These are phyloP conservation scores for Chlamydotis undulata DNA, from an alignment of 2,113 vertebrate genomes.

Conservation along the genomic window DNA sequence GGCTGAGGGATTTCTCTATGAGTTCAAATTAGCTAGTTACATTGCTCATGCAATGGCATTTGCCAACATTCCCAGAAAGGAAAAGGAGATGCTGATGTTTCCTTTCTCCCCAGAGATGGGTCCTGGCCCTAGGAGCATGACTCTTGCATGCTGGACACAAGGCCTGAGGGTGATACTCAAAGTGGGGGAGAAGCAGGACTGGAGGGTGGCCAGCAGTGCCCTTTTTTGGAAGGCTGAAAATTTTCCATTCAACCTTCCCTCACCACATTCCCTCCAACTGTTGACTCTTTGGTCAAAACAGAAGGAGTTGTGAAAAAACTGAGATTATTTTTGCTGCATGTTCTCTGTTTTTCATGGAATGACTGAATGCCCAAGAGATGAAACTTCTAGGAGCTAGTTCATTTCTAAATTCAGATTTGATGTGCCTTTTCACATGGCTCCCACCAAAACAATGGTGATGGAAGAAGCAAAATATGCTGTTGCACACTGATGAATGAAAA, in stretches of 20 bases:
- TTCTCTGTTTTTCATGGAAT: neutral
- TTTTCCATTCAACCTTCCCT: neutral
- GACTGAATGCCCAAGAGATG: neutral
- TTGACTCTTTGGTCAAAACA: neutral
- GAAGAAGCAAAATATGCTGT: neutral
- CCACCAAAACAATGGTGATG: neutral
- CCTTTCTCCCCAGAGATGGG: neutral
- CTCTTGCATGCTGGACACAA: neutral
- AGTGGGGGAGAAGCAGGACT: neutral
- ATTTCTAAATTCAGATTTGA: neutral
- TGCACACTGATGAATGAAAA: neutral
- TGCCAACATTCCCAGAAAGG: neutral
- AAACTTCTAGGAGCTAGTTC: neutral
- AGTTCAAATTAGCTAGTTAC: neutral
- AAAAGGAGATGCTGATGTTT: neutral
- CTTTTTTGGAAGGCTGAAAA: neutral
- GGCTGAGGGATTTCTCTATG: neutral
- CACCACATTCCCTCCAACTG: neutral
- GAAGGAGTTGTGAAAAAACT: neutral
- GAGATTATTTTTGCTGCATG: neutral
- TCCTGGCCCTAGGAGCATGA: fast-evolving
- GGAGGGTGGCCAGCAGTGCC: neutral
- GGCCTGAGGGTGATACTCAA: neutral
- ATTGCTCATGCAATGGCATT: neutral
- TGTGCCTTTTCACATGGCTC: neutral